phyloP scores from a whole-genome alignment of 2,797 vertebrate genomes.

The Chrysocyon brachyurus region DNA sequence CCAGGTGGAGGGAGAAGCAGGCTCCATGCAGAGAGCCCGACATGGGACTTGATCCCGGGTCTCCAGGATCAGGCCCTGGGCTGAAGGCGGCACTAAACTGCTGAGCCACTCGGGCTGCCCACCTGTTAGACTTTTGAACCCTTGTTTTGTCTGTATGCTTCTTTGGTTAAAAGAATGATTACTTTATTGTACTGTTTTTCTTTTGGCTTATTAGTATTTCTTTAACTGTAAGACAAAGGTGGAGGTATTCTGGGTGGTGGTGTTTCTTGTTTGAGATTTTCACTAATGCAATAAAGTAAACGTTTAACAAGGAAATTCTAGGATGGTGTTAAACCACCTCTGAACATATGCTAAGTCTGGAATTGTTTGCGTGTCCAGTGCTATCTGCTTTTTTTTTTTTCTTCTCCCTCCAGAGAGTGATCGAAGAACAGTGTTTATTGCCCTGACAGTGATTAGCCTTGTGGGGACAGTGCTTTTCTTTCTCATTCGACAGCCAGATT shows the following conservation, averaged over 20 bases:
- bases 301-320: not conserved
- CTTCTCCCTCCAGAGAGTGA: conserved; percentile 92
- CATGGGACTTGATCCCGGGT: too few relatives aligned
- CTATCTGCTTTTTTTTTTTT: not conserved
- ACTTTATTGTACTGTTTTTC: not conserved
- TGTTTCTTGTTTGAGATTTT: not conserved
- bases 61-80: too few relatives aligned
- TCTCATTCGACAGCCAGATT: conserved; percentile 94
- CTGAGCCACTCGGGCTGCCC: too few relatives aligned
- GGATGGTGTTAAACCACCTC: too few relatives aligned
- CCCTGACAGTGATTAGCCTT: conserved; percentile 97
- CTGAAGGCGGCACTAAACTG: too few relatives aligned
- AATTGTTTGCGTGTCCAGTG: not conserved
- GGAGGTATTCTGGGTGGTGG: not conserved
- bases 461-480: conserved; percentile 98
- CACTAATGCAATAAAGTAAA: not conserved
- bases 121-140: not conserved
- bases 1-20: too few relatives aligned
- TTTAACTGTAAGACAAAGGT: not conserved
- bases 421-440: conserved; percentile 97
- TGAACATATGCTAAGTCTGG: not conserved
- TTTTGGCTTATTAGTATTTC: not conserved
- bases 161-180: not conserved
- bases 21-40: too few relatives aligned
- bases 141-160: not conserved